phyloP scores from a whole-genome alignment of 1,140 invertebrate genomes.

The Leptinotarsa texana region DNA sequence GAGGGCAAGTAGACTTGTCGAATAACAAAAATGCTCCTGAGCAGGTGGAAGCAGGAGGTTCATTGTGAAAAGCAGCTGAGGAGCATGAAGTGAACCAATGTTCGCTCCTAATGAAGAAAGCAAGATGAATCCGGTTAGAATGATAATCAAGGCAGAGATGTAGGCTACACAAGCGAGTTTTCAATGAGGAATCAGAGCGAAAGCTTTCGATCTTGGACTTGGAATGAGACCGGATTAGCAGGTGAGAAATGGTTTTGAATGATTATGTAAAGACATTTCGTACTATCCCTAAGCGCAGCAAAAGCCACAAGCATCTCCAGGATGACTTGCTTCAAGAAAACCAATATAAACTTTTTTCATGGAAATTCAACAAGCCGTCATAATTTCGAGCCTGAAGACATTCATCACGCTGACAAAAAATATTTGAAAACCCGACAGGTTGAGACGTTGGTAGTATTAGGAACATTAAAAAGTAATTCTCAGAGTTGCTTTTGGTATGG shows the following conservation, averaged over 20 bases:
- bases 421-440: constrained; percentile 54
- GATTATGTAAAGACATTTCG: constrained; percentile 57
- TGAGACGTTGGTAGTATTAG: constrained; percentile 43
- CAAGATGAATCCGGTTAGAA: neutral
- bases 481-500: neutral
- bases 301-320: constrained; percentile 49
- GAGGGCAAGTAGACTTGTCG: neutral
- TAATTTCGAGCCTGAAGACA: constrained; percentile 47
- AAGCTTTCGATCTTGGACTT: constrained; percentile 31
- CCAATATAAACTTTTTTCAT: constrained; percentile 51
- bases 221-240: constrained; percentile 50
- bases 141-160: neutral
- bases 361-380: constrained; percentile 50
- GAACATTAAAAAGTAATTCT: too few relatives aligned
- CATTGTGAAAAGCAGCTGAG: neutral
- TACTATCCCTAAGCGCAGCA: constrained; percentile 54
- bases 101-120: neutral
- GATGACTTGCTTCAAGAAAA: constrained; percentile 57
- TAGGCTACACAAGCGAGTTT: neutral
- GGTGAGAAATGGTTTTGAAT: constrained; percentile 56
- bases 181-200: neutral
- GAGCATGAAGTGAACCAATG: neutral
- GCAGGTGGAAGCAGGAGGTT: neutral
- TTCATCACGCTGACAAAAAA: constrained; percentile 60
- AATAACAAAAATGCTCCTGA: neutral